Evolutionary conservation across 2,113 vertebrate species (phyloP).

Genomic region (Neofelis nebulosa): DNA sequence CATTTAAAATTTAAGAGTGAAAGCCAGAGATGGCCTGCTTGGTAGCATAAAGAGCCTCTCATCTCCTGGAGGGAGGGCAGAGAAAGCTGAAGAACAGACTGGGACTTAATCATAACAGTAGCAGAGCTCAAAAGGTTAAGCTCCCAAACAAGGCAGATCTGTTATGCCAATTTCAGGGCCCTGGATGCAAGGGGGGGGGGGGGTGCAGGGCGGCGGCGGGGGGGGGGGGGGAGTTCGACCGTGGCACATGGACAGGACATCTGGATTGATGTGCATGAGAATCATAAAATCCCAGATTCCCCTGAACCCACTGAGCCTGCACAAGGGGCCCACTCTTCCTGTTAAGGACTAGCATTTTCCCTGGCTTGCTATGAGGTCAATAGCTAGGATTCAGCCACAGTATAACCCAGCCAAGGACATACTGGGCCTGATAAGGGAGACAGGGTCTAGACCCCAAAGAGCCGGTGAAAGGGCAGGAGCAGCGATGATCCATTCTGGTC

Average conservation of each 20-base stretch:
- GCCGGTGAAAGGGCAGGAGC: background rate
- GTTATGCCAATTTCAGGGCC: background rate
- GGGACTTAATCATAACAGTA: background rate
- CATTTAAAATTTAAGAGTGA: background rate
- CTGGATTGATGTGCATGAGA: background rate
- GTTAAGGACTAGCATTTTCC: background rate
- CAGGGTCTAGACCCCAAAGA: background rate
- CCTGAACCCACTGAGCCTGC: background rate
- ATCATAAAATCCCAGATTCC: background rate
- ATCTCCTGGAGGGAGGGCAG: background rate
- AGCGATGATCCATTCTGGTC: background rate
- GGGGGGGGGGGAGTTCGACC: background rate
- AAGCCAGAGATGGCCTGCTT: background rate
- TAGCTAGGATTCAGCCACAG: background rate
- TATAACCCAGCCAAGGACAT: background rate
- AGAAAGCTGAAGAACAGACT: background rate
- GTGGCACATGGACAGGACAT: background rate
- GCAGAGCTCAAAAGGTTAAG: constrained; percentile 3
- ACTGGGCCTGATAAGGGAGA: background rate
- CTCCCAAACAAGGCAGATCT: background rate
- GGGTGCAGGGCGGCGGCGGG: too few relatives aligned
- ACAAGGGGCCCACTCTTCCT: background rate
- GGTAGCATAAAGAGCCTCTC: background rate
- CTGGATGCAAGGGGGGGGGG: background rate
- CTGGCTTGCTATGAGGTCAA: background rate